Conservation (phyloP, 2,113 vertebrate genomes). For the Meles meles region DNA sequence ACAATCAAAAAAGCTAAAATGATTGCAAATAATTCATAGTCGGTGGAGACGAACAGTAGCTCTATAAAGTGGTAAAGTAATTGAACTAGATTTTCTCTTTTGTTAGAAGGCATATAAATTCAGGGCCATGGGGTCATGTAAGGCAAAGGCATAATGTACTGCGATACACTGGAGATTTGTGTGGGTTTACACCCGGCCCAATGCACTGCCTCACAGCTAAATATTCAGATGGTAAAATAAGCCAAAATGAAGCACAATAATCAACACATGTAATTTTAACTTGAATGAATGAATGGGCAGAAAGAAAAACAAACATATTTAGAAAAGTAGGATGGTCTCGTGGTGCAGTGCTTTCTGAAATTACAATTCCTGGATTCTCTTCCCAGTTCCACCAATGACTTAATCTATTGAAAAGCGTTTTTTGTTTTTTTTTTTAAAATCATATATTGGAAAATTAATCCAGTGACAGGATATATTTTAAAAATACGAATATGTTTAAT, state of each 20-base stretch:
- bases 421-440: background rate
- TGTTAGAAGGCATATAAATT: conserved; percentile 33
- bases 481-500: conserved; percentile 24
- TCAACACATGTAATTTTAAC: conserved; percentile 19
- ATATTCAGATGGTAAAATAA: background rate
- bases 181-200: background rate
- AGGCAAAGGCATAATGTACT: background rate
- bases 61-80: conserved; percentile 16
- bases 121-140: background rate
- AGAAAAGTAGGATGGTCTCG: background rate
- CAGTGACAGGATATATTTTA: background rate
- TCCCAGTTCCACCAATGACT: background rate
- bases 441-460: background rate
- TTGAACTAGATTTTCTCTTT: background rate
- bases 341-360: background rate
- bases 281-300: conserved; percentile 25
- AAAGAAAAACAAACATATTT: conserved; percentile 25
- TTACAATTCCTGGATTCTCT: background rate
- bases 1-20: background rate
- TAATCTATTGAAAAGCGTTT: background rate
- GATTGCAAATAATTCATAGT: background rate
- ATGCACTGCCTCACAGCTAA: background rate
- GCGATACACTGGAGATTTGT: background rate
- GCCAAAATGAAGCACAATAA: background rate
- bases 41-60: background rate